Base-by-base conservation (phyloP, 2,113 vertebrate species). In the Carassius carassius region DNA sequence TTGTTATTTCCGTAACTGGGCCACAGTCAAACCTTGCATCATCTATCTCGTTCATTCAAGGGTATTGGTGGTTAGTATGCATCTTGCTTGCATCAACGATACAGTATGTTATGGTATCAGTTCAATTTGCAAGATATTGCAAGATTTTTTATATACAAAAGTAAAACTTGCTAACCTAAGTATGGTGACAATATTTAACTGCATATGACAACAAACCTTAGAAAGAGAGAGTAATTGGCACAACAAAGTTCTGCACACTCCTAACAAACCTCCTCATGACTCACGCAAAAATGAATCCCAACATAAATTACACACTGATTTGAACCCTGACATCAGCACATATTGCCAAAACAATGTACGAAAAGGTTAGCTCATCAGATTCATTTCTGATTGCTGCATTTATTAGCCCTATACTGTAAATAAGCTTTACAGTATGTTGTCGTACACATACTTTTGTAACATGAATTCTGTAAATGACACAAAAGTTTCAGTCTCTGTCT, bases 231-330 rank as follows among this genome's bases (percentile, higher is more conserved):
- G 17, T 77, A 75, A 82, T 44, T 58, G 37, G 63, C 73, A 49
- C 35, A n/a, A 67, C 37, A 78, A 56, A 63, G 63, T 63, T 75
- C 60, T 78, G 44, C 41, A 62, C 56, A 56, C 49, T 65, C 11
- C 54, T 25, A 47, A 78, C 76, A 56, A 67, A 75, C 60, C 70
- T 69, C 29, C 29, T 51, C 13, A 44, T 13, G 56, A 78, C 69
- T 72, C 67, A 60, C 47, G 1, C 41, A 83, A 86, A 44, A 78
- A 63, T 37, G 3, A 63, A 47, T 23, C 37, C 25, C 21, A 44
- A 78, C 41, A 79, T 75, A 29, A 79, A 35, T 83, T 54, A 78
- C 41, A 86, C 19, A 72, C 29, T 37, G 60, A 44, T 80, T 70
- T 44, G 56, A 69, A n/a, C 41, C 14, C 75, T 51, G 65, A 78